These are phyloP conservation scores for Cordilura impudica DNA, from an alignment of 2,888 invertebrate species.

Conservation along the genomic window DNA sequence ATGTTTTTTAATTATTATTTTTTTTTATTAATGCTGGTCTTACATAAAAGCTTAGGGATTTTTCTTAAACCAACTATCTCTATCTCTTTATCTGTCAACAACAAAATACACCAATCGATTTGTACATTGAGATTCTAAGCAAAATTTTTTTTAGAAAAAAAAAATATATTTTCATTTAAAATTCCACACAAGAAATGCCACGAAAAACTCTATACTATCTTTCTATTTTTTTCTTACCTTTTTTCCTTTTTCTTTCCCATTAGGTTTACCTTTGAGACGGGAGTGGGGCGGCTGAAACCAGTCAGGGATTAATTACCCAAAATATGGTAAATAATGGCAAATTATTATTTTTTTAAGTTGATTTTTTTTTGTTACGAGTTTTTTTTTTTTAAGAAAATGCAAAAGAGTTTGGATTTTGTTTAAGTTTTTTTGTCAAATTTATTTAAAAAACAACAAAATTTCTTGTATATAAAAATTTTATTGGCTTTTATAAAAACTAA, in stretches of 20 bases:
- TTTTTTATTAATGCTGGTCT: not conserved
- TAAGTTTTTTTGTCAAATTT: slow-evolving; percentile 10
- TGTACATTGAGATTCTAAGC: slow-evolving; percentile 21
- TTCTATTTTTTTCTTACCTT: slow-evolving; percentile 66
- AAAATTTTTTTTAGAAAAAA: slow-evolving; percentile 22
- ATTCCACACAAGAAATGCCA: slow-evolving; percentile 26
- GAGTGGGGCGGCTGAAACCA: slow-evolving; percentile 80
- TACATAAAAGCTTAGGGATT: not conserved
- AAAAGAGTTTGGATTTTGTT: slow-evolving; percentile 53
- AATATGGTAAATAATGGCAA: slow-evolving; percentile 78
- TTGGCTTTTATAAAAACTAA: slow-evolving; percentile 35
- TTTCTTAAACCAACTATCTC: not conserved
- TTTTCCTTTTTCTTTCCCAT: slow-evolving; percentile 75
- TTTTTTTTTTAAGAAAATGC: slow-evolving; percentile 51
- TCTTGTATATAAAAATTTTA: slow-evolving; percentile 36
- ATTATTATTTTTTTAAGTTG: slow-evolving; percentile 62
- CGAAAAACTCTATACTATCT: slow-evolving; percentile 59
- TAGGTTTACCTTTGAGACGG: slow-evolving; percentile 79
- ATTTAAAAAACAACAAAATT: slow-evolving; percentile 5
- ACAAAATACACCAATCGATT: slow-evolving; percentile 74
- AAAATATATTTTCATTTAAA: slow-evolving; percentile 11
- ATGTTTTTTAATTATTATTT: too few species aligned
- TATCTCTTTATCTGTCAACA: slow-evolving; percentile 6
- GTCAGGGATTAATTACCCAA: slow-evolving; percentile 79
- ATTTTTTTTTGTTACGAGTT: slow-evolving; percentile 60